Percentiles rank a stretch among this genome's conserved stretches.
phyloP scores from a whole-genome alignment of 1,140 invertebrate genomes.

The Ceratosolen fusciceps region DNA sequence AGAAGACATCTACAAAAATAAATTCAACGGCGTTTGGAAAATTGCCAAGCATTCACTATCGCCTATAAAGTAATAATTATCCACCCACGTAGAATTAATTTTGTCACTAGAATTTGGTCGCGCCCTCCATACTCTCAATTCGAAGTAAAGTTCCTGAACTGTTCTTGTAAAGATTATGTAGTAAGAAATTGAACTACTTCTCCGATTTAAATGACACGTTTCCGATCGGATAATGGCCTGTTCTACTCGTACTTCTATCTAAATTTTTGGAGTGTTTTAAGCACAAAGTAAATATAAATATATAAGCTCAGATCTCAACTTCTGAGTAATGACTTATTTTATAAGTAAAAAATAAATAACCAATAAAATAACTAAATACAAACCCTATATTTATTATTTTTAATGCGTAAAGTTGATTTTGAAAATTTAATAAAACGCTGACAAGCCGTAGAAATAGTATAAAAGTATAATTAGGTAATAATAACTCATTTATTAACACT shows the following conservation, averaged over 20 bases:
- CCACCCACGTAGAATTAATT: neutral
- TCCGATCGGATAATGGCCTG: neutral
- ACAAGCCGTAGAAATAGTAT: no score
- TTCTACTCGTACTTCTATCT: neutral
- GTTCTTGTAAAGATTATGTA: neutral
- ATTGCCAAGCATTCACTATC: neutral
- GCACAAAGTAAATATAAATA: no score
- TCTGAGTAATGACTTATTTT: no score
- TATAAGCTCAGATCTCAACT: no score
- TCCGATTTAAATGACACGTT: neutral
- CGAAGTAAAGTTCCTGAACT: neutral
- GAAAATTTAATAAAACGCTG: no score
- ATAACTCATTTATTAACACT: no score
- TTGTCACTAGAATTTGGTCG: neutral
- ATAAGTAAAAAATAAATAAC: no score
- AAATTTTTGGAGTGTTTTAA: no score
- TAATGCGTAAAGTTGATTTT: no score
- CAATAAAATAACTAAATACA: no score
- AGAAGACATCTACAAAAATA: conserved; percentile 7
- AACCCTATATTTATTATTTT: no score
- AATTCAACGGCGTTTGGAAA: neutral
- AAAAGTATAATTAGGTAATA: no score
- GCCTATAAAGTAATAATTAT: conserved; percentile 7
- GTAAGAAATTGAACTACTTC: neutral
- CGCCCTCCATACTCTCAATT: neutral